A percentile compares a stretch with the other conserved stretches of the same genome.
phyloP scores from a whole-genome alignment of 2,113 vertebrate genomes.

The Phainopepla nitens region DNA sequence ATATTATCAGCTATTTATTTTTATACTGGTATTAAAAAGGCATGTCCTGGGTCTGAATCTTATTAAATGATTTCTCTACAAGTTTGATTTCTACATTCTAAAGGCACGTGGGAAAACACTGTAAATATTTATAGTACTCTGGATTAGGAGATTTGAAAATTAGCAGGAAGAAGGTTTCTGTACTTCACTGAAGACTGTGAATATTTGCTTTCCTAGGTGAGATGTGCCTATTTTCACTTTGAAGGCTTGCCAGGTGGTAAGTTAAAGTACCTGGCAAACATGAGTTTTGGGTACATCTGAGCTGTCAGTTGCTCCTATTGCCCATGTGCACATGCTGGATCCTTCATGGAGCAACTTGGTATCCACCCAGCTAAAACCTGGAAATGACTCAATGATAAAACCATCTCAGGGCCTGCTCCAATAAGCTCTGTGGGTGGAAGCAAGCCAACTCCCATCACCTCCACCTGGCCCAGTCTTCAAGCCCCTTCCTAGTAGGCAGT shows the following conservation, averaged over 20 bases:
- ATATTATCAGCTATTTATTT: background rate
- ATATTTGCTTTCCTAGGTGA: background rate
- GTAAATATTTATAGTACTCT: background rate
- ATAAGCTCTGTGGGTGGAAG: background rate
- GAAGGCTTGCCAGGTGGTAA: background rate
- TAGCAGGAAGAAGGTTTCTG: background rate
- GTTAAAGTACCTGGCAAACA: background rate
- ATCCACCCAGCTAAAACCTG: background rate
- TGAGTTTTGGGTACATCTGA: background rate
- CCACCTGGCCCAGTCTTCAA: background rate
- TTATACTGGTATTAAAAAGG: background rate
- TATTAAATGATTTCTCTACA: background rate
- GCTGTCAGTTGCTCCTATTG: background rate
- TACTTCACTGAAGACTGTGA: background rate
- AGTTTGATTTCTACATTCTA: background rate
- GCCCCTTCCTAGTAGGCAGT: background rate
- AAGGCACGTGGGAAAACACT: background rate
- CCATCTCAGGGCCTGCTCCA: background rate
- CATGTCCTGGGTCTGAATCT: background rate
- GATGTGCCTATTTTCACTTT: background rate
- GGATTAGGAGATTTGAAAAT: background rate
- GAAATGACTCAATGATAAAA: background rate
- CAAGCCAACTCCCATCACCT: slow-evolving; percentile 20
- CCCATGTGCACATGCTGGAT: background rate
- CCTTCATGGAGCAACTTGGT: background rate